Percentiles rank a stretch among this genome's conserved stretches.
phyloP scores from a whole-genome alignment of 2,888 invertebrate species.

The Drosophila sordidapex region DNA sequence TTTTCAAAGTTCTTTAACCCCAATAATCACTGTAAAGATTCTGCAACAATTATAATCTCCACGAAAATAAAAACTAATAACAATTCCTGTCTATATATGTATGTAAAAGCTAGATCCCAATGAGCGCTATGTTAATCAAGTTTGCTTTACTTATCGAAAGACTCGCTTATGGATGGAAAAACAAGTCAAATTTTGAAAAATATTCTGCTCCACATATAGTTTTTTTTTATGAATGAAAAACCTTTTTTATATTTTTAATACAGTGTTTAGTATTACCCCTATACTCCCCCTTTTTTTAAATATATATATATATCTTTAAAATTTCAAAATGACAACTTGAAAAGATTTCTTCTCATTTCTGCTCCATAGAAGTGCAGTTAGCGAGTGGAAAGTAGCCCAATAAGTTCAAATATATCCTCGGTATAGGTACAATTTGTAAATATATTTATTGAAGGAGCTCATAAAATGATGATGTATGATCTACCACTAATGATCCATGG shows the following conservation, averaged over 20 bases:
- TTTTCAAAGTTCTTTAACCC: background rate
- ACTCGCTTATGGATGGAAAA: background rate
- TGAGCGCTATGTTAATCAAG: background rate
- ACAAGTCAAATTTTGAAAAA: background rate
- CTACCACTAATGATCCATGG: slow-evolving; percentile 82
- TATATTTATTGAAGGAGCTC: slow-evolving; percentile 56
- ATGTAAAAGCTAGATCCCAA: background rate
- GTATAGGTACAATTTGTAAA: slow-evolving; percentile 24
- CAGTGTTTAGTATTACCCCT: too few relatives aligned
- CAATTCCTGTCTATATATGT: background rate
- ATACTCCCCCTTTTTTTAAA: background rate
- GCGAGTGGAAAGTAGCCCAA: background rate
- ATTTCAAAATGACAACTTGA: background rate
- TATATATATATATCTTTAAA: background rate
- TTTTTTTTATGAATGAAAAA: too few relatives aligned
- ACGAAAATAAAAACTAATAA: background rate
- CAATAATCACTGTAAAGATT: slow-evolving; percentile 20
- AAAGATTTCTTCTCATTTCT: background rate
- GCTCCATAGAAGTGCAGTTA: background rate
- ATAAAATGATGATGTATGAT: slow-evolving; percentile 42
- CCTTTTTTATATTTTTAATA: too few relatives aligned
- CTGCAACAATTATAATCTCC: background rate
- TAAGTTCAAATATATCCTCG: background rate
- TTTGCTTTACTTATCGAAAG: background rate
- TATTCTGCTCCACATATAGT: background rate